Percentiles rank a stretch among this genome's conserved stretches.
Evolutionary conservation across 2,888 invertebrate species (phyloP).

Genomic region (Osedax fenrisi): DNA sequence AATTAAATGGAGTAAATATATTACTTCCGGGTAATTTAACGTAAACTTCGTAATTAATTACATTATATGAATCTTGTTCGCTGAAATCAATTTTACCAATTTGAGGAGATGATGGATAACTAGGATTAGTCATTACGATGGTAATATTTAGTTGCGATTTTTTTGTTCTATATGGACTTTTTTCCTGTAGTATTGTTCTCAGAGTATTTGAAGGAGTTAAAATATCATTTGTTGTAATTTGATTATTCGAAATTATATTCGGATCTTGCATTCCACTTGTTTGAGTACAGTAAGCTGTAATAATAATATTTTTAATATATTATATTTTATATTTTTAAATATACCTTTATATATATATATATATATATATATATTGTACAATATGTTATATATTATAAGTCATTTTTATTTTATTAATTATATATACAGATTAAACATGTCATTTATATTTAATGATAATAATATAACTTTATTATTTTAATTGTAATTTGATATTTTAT

Average conservation of each 20-base stretch:
- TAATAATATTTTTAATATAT: neutral
- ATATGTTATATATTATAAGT: too few species aligned
- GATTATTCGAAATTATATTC: neutral
- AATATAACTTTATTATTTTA: too few species aligned
- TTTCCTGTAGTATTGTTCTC: neutral
- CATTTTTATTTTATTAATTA: too few species aligned
- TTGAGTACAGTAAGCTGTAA: slow-evolving; percentile 11
- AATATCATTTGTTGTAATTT: neutral
- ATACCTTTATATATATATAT: too few species aligned
- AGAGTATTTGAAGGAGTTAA: neutral
- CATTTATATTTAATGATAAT: too few species aligned
- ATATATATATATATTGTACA: too few species aligned
- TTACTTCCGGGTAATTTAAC: neutral
- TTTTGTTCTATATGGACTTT: neutral
- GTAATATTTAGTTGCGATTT: slow-evolving; percentile 6
- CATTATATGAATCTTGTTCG: neutral
- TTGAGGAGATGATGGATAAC: neutral
- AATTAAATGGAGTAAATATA: slow-evolving; percentile 8
- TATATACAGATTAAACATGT: too few species aligned
- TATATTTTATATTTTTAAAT: neutral
- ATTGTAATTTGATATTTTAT: too few species aligned
- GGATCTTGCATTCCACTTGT: slow-evolving; percentile 2
- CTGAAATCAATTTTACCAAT: slow-evolving; percentile 9
- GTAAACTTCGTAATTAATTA: slow-evolving; percentile 7
- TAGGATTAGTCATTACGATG: slow-evolving; percentile 5